Base-by-base conservation (phyloP, 2,888 invertebrate genomes). In the Agrochola macilenta region DNA sequence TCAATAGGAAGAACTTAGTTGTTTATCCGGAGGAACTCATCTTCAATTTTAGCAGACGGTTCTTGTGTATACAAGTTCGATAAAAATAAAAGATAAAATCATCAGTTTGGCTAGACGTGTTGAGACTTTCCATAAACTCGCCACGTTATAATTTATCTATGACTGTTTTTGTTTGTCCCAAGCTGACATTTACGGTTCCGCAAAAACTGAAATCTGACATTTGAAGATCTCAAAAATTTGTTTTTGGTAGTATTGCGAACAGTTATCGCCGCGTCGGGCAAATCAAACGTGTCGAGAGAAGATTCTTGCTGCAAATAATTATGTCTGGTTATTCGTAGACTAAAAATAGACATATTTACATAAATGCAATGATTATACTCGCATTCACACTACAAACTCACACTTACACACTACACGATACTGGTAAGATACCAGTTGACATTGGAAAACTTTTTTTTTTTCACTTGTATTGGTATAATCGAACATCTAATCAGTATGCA, bases 241-340 rank as follows among this genome's bases (percentile, higher is more conserved):
- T 64, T 71, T 69, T 60, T 54, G 30, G 54, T 72, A 23, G 57
- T 64, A 64, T 60, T 60, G 26, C 68, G 52, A 61, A 66, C 14
- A 26, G 39, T 30, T 17, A 35, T 60, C 75, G n/a, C 17, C 46
- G 54, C 63, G 58, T 46, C 30, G n/a, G 70, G 26, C 57, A 70
- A 66, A 84, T 63, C 79, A 78, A 79, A 70, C 43, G 57, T 61
- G 61, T 58, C 57, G 26, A 66, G 7, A 26, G 17, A 72, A 74
- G 52, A 82, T 73, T 57, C 69, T 43, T 57, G 26, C 69, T 73
- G 57, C 70, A 68, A 64, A 68, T 69, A 69, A 66, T 83, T 30
- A 65, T 49, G 69, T 66, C 39, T 66, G 49, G 58, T 39, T 61
- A 30, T 57, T 66, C 17, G 30, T 58, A n/a, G 52, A 20, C 77